phyloP scores from a whole-genome alignment of 2,113 vertebrate species.

The Seriola rivoliana region DNA sequence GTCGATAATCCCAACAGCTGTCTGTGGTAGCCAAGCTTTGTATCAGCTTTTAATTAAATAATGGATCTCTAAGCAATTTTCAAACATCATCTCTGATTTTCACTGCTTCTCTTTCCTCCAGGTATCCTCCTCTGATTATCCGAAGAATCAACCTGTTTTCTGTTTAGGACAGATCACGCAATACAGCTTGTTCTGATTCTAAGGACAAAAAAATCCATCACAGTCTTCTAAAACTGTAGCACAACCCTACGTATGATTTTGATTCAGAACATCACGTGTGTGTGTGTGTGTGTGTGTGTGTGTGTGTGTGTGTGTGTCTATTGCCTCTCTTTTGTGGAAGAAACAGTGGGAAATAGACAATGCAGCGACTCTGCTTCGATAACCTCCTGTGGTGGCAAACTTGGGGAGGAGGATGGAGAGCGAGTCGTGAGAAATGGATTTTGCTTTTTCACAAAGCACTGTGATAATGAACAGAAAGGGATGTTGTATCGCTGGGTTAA shows the following conservation, averaged over 20 bases:
- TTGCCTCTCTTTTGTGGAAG: conserved; percentile 46
- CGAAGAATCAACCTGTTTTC: neutral
- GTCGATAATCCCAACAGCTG: neutral
- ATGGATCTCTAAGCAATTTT: neutral
- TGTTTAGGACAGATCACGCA: conserved; percentile 6
- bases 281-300: conserved; percentile 17
- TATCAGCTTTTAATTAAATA: neutral
- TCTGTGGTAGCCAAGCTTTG: neutral
- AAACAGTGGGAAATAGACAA: conserved; percentile 49
- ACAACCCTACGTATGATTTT: conserved; percentile 20
- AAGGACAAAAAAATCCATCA: conserved; percentile 35
- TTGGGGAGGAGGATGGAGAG: conserved; percentile 17
- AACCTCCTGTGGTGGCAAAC: conserved; percentile 28
- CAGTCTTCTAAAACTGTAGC: conserved; percentile 27
- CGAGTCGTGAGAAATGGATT: conserved; percentile 40
- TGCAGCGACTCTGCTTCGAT: conserved; percentile 37
- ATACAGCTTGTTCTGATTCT: conserved; percentile 13
- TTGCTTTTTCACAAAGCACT: conserved; percentile 32
- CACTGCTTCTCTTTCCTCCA: neutral
- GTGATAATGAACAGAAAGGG: conserved; percentile 25
- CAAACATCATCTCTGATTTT: neutral
- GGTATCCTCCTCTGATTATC: neutral
- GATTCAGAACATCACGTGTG: conserved; percentile 8
- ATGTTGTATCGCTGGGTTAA: conserved; percentile 17
- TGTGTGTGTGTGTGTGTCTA: conserved; percentile 15